These are phyloP conservation scores for Anhinga anhinga DNA, from an alignment of 2,113 vertebrate species.

Conservation along the genomic window DNA sequence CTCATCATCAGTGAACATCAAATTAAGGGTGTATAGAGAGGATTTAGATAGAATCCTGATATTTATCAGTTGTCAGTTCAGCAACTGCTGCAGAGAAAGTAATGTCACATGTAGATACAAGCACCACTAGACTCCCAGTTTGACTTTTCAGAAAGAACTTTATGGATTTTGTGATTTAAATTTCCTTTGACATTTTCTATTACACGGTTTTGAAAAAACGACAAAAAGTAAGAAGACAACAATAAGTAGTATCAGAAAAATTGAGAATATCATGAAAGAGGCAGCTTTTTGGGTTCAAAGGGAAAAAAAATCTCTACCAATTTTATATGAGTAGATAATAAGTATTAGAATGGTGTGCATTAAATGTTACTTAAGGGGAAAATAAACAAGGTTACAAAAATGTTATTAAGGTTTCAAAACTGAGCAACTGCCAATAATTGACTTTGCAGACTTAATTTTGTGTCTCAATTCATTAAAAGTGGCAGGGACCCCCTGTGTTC, in stretches of 20 bases:
- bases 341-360: background rate
- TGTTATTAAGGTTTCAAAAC: background rate
- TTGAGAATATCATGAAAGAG: background rate
- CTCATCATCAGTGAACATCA: background rate
- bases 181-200: background rate
- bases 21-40: background rate
- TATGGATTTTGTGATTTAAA: background rate
- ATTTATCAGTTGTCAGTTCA: background rate
- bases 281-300: background rate
- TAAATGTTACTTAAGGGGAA: background rate
- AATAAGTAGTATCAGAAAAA: background rate
- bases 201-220: background rate
- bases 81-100: background rate
- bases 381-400: background rate
- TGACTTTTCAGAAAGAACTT: background rate
- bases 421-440: background rate
- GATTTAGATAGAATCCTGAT: background rate
- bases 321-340: background rate
- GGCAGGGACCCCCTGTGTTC: background rate
- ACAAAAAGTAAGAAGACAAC: background rate
- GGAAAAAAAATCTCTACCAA: background rate
- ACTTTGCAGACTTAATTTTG: background rate
- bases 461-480: background rate
- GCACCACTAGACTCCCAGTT: background rate
- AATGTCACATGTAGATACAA: background rate